Percentiles rank a stretch among this genome's conserved stretches.
These are phyloP conservation scores for Aythya baeri DNA, from an alignment of 2,113 vertebrate species.

Conservation along the genomic window DNA sequence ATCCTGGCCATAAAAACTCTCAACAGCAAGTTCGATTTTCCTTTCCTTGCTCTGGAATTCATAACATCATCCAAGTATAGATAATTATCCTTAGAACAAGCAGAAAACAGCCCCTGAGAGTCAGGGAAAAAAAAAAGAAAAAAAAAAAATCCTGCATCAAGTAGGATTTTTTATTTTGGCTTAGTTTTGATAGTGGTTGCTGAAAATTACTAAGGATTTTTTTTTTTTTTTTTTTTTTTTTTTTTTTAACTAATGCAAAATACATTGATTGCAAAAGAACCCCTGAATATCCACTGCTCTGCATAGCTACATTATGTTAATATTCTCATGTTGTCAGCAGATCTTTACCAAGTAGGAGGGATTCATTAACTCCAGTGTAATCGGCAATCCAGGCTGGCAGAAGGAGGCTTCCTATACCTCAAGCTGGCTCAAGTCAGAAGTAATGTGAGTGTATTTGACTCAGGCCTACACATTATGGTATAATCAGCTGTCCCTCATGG, in stretches of 20 bases:
- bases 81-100: not conserved
- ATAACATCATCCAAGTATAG: not conserved
- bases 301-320: conserved; percentile 11
- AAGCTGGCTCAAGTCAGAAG: conserved; percentile 18
- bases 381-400: conserved; percentile 36
- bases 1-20: not conserved
- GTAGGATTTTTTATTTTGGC: not conserved
- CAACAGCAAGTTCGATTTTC: not conserved
- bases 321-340: conserved; percentile 37
- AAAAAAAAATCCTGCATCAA: not conserved
- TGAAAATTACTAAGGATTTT: not conserved
- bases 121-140: not conserved
- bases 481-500: not conserved
- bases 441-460: conserved; percentile 3
- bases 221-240: not conserved
- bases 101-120: not conserved
- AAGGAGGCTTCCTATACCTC: not conserved
- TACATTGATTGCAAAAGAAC: not conserved
- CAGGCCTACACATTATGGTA: not conserved
- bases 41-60: not conserved
- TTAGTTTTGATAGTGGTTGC: not conserved
- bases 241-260: not conserved
- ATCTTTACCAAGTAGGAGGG: conserved; percentile 17
- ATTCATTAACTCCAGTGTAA: conserved; percentile 48
- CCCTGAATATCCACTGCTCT: not conserved